A percentile compares a stretch with the other conserved stretches of the same genome.
These are phyloP conservation scores for Lepidocolaptes lacrymiger DNA, from an alignment of 2,797 vertebrate genomes.

Conservation along the genomic window DNA sequence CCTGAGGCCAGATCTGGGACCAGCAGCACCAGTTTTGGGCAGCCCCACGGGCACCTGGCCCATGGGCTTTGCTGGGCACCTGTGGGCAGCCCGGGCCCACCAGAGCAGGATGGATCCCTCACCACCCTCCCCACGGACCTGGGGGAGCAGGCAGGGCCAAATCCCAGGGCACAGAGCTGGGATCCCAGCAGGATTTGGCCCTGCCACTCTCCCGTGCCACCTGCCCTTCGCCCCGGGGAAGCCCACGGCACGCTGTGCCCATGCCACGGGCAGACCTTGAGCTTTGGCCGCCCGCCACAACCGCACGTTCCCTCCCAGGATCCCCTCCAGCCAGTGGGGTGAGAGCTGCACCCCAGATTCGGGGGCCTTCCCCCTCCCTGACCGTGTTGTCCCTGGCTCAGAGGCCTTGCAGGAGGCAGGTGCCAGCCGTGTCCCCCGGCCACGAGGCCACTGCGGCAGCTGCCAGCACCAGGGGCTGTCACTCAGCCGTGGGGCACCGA, in stretches of 20 bases:
- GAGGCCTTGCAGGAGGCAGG: background rate
- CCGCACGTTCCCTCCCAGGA: rapidly evolving
- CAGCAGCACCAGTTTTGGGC: background rate
- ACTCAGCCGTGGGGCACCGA: background rate
- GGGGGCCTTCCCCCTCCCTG: background rate
- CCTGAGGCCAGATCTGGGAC: rapidly evolving
- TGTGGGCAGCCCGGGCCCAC: background rate
- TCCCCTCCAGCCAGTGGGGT: background rate
- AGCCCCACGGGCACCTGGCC: background rate
- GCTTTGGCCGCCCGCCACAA: background rate
- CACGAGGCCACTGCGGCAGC: conserved; percentile 14
- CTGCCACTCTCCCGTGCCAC: rapidly evolving
- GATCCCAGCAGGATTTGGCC: background rate
- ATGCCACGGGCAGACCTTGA: background rate
- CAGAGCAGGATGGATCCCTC: rapidly evolving
- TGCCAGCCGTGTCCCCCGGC: background rate
- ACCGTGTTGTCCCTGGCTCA: rapidly evolving
- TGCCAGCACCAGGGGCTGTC: conserved; percentile 49
- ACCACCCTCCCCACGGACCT: rapidly evolving
- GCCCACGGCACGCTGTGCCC: background rate
- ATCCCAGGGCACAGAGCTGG: rapidly evolving
- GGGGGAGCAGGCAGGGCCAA: background rate
- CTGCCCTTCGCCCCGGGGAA: background rate
- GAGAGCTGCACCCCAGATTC: background rate
- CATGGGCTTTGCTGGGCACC: background rate